A percentile compares a stretch with the other conserved stretches of the same genome.
Evolutionary conservation across 2,113 vertebrate species (phyloP).

Genomic region (Vombatus ursinus): DNA sequence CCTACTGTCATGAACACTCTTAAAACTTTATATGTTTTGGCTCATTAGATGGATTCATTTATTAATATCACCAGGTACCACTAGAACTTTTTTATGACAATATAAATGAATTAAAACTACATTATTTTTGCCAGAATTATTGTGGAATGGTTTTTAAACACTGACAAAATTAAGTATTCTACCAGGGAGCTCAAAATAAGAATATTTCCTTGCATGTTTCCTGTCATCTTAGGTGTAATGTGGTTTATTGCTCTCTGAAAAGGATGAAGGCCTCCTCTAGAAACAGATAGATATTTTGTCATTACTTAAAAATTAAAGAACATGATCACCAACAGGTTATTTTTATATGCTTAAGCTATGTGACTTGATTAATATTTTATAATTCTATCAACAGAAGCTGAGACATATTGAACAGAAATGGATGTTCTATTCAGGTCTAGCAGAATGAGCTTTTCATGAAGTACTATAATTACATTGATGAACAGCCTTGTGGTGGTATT

Average conservation of each 20-base stretch:
- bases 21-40: neutral
- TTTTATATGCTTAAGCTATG: neutral
- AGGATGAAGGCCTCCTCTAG: neutral
- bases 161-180: conserved; percentile 2
- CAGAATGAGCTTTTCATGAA: neutral
- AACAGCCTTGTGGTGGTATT: neutral
- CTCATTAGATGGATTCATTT: neutral
- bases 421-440: neutral
- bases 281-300: neutral
- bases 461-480: neutral
- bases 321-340: neutral
- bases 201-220: conserved; percentile 3
- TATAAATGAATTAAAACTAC: neutral
- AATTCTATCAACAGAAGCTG: neutral
- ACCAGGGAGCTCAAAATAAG: neutral
- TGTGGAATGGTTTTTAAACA: neutral
- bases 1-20: too few species aligned
- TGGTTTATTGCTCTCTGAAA: conserved; percentile 16
- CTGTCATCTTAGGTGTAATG: neutral
- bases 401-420: neutral
- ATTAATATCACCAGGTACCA: neutral
- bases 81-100: neutral
- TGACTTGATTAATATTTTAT: neutral
- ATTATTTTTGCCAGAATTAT: neutral
- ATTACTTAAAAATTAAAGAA: conserved; percentile 37